Evolutionary conservation across 2,888 invertebrate genomes (phyloP).

Genomic region (Drosophila ezoana): DNA sequence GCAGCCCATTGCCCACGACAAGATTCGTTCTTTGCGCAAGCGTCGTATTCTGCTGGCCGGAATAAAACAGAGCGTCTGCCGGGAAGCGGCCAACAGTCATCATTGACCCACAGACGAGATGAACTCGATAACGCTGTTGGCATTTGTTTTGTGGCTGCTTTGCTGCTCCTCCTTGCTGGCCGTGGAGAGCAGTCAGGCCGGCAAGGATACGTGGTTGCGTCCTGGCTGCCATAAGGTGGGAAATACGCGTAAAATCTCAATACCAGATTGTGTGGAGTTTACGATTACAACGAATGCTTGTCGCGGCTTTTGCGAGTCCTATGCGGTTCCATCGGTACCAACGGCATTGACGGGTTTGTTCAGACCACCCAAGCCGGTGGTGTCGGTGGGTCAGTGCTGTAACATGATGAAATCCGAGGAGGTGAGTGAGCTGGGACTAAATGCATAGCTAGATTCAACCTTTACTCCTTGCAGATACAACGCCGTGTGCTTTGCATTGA

Average conservation of each 20-base stretch:
- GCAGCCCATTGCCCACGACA: conserved; percentile 33
- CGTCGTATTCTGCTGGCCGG: conserved; percentile 13
- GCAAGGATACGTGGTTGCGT: conserved; percentile 88
- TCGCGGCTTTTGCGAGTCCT: conserved; percentile 94
- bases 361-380: conserved; percentile 88
- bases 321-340: conserved; percentile 91
- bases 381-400: conserved; percentile 94
- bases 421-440: conserved; percentile 85
- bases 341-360: conserved; percentile 60
- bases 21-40: conserved; percentile 39
- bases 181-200: conserved; percentile 28
- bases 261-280: conserved; percentile 94
- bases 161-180: conserved; percentile 46
- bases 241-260: conserved; percentile 91
- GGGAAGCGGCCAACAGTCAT: conserved; percentile 19
- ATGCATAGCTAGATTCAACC: neutral
- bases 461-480: conserved; percentile 86
- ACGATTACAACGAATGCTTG: conserved; percentile 94
- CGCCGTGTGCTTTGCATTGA: conserved; percentile 92
- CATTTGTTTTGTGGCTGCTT: conserved; percentile 51
- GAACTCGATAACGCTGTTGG: conserved; percentile 41
- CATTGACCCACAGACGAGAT: conserved; percentile 35
- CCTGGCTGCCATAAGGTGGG: conserved; percentile 93
- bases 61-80: conserved; percentile 35
- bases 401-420: conserved; percentile 95